Evolutionary conservation across 2,797 vertebrate genomes (phyloP).

Genomic region (Chromobotia macracanthus): DNA sequence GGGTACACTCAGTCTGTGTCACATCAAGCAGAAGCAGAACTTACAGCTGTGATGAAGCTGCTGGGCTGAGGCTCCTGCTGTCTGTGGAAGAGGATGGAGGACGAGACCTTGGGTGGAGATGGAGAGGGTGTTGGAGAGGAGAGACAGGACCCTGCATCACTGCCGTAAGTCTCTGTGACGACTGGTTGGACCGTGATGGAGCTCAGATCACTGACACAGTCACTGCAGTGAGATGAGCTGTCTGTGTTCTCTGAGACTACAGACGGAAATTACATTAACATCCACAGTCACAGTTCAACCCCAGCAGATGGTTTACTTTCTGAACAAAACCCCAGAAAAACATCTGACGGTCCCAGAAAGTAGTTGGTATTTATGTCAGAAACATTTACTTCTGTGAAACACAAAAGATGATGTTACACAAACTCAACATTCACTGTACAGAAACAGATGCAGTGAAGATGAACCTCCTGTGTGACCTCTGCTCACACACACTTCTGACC

Average conservation of each 20-base stretch:
- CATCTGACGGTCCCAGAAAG: too few relatives aligned
- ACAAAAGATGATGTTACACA: too few relatives aligned
- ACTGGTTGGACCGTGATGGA: constrained; percentile 59
- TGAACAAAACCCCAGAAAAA: too few relatives aligned
- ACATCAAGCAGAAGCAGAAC: constrained; percentile 32
- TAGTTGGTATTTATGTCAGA: too few relatives aligned
- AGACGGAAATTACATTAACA: not conserved
- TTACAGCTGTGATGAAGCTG: constrained; percentile 80
- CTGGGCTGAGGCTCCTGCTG: constrained; percentile 70
- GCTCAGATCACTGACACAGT: constrained; percentile 71
- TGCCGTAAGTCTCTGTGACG: constrained; percentile 69
- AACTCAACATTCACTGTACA: too few relatives aligned
- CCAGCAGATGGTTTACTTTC: too few relatives aligned
- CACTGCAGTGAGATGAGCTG: constrained; percentile 78
- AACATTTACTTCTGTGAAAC: too few relatives aligned
- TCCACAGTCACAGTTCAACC: too few relatives aligned
- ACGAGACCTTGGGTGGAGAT: constrained; percentile 45
- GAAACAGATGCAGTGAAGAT: too few relatives aligned
- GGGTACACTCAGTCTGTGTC: too few relatives aligned
- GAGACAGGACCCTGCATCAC: constrained; percentile 61
- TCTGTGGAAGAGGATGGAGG: constrained; percentile 68
- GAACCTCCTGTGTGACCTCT: not conserved
- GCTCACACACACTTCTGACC: not conserved
- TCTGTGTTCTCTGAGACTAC: constrained; percentile 78
- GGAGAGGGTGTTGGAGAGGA: constrained; percentile 62